A percentile compares a stretch with the other conserved stretches of the same genome.
Evolutionary conservation across 2,113 vertebrate species (phyloP).

Genomic region (Hyperopisus bebe): DNA sequence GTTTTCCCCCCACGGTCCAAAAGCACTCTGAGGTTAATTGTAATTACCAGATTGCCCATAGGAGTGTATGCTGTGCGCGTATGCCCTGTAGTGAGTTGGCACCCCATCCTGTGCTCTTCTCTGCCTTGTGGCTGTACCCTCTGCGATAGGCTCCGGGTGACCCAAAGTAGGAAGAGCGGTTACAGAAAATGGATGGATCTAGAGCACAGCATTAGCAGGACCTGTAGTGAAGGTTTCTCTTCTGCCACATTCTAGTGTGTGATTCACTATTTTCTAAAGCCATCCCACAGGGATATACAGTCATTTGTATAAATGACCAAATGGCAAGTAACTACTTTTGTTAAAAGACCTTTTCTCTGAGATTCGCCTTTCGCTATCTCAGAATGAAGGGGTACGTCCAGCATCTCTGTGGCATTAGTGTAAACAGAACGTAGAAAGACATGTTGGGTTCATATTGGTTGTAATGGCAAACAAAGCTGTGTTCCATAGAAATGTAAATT

Average conservation of each 20-base stretch:
- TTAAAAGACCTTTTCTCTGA: not conserved
- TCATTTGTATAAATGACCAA: not conserved
- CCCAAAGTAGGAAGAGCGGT: not conserved
- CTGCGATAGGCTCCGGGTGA: not conserved
- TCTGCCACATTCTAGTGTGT: not conserved
- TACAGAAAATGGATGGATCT: not conserved
- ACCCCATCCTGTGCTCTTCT: not conserved
- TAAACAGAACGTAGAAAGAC: not conserved
- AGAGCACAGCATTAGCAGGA: not conserved
- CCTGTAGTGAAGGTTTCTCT: not conserved
- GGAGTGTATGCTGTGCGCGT: too few relatives aligned
- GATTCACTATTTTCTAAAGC: not conserved
- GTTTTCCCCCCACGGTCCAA: too few relatives aligned
- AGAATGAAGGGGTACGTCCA: not conserved
- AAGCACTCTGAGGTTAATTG: too few relatives aligned
- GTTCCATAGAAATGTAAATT: not conserved
- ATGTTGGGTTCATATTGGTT: not conserved
- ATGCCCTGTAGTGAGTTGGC: not conserved
- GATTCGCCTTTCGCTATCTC: not conserved
- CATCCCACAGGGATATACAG: not conserved
- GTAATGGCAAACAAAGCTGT: not conserved
- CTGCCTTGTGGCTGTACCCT: not conserved
- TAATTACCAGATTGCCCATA: too few relatives aligned
- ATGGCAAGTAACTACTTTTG: not conserved
- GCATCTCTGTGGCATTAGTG: not conserved